phyloP scores from a whole-genome alignment of 2,113 vertebrate genomes.

The Acanthisitta chloris region DNA sequence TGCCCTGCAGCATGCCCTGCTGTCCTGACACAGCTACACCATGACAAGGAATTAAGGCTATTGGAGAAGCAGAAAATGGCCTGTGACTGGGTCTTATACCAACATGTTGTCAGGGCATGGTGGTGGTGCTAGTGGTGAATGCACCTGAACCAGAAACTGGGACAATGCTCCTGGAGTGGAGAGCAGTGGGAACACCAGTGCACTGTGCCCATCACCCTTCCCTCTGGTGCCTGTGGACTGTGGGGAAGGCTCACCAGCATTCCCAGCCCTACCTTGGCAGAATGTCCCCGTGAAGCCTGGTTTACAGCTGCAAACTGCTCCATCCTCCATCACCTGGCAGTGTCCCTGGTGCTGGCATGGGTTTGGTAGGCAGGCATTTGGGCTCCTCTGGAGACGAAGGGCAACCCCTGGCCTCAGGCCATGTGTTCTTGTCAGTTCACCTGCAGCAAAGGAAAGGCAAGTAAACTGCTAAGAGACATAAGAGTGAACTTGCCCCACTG shows the following conservation, averaged over 20 bases:
- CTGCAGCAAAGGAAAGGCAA: background rate
- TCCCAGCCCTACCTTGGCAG: constrained; percentile 52
- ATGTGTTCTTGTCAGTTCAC: background rate
- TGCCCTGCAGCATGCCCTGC: background rate
- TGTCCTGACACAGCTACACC: background rate
- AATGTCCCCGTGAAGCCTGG: constrained; percentile 28
- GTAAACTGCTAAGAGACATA: accelerated
- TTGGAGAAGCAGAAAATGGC: background rate
- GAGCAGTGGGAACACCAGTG: background rate
- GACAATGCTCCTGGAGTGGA: background rate
- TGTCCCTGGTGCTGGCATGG: constrained; percentile 30
- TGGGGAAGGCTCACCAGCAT: background rate
- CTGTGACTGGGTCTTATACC: background rate
- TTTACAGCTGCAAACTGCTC: constrained; percentile 39
- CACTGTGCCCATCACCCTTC: background rate
- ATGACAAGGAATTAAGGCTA: background rate
- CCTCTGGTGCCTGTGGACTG: background rate
- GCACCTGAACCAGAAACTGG: background rate
- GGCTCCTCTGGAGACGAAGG: background rate
- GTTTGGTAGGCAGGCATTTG: background rate
- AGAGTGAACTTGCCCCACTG: accelerated
- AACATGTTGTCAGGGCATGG: background rate
- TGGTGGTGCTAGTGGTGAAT: background rate
- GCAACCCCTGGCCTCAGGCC: background rate
- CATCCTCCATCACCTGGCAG: background rate